Evolutionary conservation across 2,888 invertebrate genomes (phyloP).

Genomic region (Hypolimnas misippus): DNA sequence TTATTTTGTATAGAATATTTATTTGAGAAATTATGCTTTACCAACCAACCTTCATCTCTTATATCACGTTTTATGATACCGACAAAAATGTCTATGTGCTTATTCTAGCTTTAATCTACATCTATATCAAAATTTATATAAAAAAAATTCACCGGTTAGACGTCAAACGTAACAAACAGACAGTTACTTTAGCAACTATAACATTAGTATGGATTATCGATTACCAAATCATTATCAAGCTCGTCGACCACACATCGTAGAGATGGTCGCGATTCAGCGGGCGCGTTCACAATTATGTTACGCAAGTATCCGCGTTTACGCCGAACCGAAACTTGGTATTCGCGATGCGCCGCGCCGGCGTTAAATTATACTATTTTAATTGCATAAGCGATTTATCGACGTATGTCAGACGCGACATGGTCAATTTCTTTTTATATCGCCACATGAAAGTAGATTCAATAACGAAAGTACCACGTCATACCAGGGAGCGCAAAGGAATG

Average conservation of each 20-base stretch:
- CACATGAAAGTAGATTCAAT: neutral
- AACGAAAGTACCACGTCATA: no score
- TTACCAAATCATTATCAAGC: neutral
- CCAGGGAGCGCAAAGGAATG: no score
- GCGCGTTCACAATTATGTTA: slow-evolving; percentile 64
- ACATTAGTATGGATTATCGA: neutral
- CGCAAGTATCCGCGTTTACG: slow-evolving; percentile 57
- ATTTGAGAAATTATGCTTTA: no score
- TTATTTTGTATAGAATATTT: no score
- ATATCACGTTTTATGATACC: no score
- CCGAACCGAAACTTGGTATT: slow-evolving; percentile 54
- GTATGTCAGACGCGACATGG: slow-evolving; percentile 9
- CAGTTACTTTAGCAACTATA: no score
- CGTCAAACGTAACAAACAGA: no score
- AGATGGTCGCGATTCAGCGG: slow-evolving; percentile 53
- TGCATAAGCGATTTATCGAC: slow-evolving; percentile 56
- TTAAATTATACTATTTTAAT: slow-evolving; percentile 58
- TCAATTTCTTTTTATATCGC: slow-evolving; percentile 11
- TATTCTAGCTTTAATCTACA: no score
- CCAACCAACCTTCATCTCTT: no score
- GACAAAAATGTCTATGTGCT: no score
- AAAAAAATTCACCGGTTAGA: no score
- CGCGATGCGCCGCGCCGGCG: slow-evolving; percentile 46
- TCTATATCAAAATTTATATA: no score
- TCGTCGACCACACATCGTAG: slow-evolving; percentile 17